Conservation (phyloP, 2,888 invertebrate species). For the Leptinotarsa haldemani region DNA sequence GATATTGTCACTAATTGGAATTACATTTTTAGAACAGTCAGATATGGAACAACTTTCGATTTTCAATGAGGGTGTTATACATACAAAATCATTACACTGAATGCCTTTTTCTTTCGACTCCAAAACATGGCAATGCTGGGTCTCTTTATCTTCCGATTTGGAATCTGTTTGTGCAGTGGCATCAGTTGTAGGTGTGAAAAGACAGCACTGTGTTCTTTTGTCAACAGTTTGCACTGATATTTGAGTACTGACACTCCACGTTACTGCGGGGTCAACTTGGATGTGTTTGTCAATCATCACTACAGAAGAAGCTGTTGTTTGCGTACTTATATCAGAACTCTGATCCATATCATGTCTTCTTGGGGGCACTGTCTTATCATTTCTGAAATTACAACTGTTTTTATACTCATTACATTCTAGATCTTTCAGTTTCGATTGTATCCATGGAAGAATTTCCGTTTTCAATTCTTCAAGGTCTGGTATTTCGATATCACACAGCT, state of each 20-base stretch:
- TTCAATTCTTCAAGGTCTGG: conserved; percentile 24
- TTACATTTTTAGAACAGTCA: not conserved
- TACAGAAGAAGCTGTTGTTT: not conserved
- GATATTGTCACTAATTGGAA: not conserved
- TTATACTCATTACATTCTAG: not conserved
- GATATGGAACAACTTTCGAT: not conserved
- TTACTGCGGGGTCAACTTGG: conserved; percentile 1
- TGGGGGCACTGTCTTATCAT: not conserved
- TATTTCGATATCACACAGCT: conserved; percentile 31
- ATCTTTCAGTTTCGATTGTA: conserved; percentile 24
- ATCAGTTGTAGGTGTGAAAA: conserved; percentile 3
- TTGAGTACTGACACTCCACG: conserved; percentile 20
- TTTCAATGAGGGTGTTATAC: not conserved
- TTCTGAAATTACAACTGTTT: not conserved
- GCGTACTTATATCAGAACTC: conserved; percentile 6
- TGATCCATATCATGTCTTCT: not conserved
- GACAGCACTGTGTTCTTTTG: conserved; percentile 18
- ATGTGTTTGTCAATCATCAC: conserved; percentile 3
- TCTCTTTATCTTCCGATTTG: not conserved
- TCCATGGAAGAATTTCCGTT: conserved; percentile 26
- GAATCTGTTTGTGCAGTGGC: not conserved
- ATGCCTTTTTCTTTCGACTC: not conserved
- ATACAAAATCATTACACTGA: conserved; percentile 1
- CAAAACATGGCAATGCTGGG: not conserved
- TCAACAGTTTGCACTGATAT: conserved; percentile 13